Conservation (phyloP, 2,888 invertebrate species). For the Scotopteryx bipunctaria region DNA sequence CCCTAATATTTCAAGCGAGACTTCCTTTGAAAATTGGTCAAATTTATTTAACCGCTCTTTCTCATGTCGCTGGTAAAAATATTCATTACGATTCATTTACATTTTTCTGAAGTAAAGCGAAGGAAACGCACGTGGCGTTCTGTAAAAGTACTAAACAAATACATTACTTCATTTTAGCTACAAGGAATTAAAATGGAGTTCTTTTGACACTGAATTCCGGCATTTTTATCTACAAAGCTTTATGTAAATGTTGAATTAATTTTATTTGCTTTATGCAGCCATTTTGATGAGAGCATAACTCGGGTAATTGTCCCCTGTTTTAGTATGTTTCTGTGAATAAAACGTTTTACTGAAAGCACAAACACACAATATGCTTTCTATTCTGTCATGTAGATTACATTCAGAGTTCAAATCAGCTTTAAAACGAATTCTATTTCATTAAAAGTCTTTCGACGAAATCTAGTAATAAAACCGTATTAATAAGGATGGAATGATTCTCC, state of each 20-base stretch:
- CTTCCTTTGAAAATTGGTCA: conserved; percentile 39
- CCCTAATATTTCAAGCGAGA: conserved; percentile 55
- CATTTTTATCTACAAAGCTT: conserved; percentile 49
- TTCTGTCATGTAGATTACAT: conserved; percentile 6
- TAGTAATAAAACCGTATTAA: neutral
- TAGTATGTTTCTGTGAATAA: conserved; percentile 28
- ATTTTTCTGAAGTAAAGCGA: conserved; percentile 23
- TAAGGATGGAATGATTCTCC: conserved; percentile 2
- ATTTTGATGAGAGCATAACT: conserved; percentile 40
- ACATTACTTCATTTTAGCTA: conserved; percentile 26
- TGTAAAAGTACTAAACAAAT: conserved; percentile 39
- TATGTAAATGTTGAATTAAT: conserved; percentile 51
- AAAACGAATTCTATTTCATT: neutral
- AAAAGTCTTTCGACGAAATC: neutral
- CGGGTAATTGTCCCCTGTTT: conserved; percentile 33
- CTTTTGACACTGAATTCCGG: conserved; percentile 47
- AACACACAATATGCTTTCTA: conserved; percentile 14
- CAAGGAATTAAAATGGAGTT: conserved; percentile 44
- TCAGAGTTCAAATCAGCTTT: conserved; percentile 3
- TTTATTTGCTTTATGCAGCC: conserved; percentile 48
- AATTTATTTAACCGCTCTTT: conserved; percentile 37
- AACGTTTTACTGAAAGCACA: conserved; percentile 25
- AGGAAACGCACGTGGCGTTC: conserved; percentile 36
- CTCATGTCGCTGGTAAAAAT: conserved; percentile 31
- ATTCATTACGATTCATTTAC: conserved; percentile 32